Evolutionary conservation across 2,888 invertebrate species (phyloP).

Genomic region (Drosophila parthenogenetica): DNA sequence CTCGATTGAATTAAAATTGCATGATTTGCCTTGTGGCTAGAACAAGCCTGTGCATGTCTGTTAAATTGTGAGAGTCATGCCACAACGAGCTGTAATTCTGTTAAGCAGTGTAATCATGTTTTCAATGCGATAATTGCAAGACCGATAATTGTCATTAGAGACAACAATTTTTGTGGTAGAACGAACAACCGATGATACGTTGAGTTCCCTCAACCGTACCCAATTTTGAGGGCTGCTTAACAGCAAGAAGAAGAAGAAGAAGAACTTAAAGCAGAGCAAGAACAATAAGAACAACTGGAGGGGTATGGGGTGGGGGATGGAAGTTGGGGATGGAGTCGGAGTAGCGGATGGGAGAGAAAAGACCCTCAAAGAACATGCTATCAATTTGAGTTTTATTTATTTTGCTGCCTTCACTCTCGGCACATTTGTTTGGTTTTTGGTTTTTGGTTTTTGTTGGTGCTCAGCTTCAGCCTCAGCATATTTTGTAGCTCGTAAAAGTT

Average conservation of each 20-base stretch:
- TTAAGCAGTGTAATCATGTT: conserved; percentile 44
- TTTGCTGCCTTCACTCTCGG: conserved; percentile 41
- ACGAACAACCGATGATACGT: background rate
- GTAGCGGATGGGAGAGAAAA: conserved; percentile 1
- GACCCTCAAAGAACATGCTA: conserved; percentile 58
- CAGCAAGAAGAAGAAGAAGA: background rate
- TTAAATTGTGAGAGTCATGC: conserved; percentile 6
- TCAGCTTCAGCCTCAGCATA: conserved; percentile 61
- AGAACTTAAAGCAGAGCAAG: background rate
- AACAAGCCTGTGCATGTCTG: background rate
- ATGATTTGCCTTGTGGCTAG: conserved; percentile 1
- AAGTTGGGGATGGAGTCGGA: background rate
- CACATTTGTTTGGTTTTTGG: conserved; percentile 60
- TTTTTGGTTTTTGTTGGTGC: conserved; percentile 39
- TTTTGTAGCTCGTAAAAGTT: conserved; percentile 79
- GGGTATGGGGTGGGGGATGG: background rate
- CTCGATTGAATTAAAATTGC: background rate
- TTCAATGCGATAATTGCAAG: conserved; percentile 44
- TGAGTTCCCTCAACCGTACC: background rate
- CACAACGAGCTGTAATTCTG: conserved; percentile 16
- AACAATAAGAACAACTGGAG: background rate
- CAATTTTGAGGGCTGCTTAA: conserved; percentile 19
- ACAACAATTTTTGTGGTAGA: conserved; percentile 16
- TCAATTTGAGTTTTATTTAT: conserved; percentile 75
- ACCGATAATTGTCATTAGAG: conserved; percentile 56